Base-by-base conservation (phyloP, 1,140 invertebrate species). In the Tetramorium simillimum region DNA sequence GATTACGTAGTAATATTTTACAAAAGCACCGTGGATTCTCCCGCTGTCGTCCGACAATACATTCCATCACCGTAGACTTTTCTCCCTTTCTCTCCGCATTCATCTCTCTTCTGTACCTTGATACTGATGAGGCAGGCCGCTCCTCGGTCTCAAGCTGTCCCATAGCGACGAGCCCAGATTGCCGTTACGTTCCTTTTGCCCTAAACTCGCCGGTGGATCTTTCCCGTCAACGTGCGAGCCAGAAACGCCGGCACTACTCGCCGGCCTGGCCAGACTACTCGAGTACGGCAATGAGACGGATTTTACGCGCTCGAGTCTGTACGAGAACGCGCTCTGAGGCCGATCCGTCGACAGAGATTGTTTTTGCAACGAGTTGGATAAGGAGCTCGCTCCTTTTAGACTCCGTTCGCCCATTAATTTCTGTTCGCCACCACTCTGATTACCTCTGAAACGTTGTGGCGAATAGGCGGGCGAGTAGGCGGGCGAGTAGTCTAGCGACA, bases 61-160 rank as follows among this genome's bases (percentile, higher is more conserved):
- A 84, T 84, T 82, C 80, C 91, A 86, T 62, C 85, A 76, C 56
- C 70, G 53, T 10, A 16, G 37, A 75, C 0, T 33, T 24, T 43
- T 43, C 18, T 24, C 37, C 28, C 24, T 46, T 24, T 46, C 67
- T 49, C 24, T 49, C 24, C 18, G n/a, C 24, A 82, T 93, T 94
- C 89, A 94, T 82, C 87, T 92, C 67, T 94, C 92, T 90, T 93
- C 93, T 93, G 92, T 94, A 94, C 94, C 94, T 94, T 93, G 94
- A 94, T 94, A 94, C 91, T 94, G 94, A 92, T 94, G 93, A 85
- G 92, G 92, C 67, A 94, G 89, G 87, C 93, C 93, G 84, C 88
- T 93, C 91, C 93, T 94, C 65, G 92, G 89, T 86, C 92, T 93
- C 58, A 94, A 90, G 90, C 91, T 94, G 92, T 94, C 93, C 94